Base-by-base conservation (phyloP, 2,797 vertebrate genomes). In the Tragopan temminckii region DNA sequence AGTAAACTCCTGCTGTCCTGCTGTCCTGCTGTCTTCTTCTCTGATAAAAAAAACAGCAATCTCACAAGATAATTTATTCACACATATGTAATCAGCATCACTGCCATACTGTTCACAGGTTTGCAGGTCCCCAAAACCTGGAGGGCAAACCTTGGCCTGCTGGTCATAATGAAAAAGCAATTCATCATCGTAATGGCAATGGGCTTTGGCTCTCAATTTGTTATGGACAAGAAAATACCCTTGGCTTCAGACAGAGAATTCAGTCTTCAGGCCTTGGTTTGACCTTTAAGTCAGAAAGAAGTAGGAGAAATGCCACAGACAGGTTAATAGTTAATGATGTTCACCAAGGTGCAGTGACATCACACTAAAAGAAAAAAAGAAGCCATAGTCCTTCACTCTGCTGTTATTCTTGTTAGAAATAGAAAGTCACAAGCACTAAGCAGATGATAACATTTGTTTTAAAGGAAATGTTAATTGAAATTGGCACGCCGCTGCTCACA, bases 401-500 rank as follows among this genome's bases (percentile, higher is more conserved):
- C 80, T 18, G 5, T 36, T 9, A 24, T 9, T 64, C 61, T n/a
- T 10, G 2, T 14, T 53, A 40, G 43, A 74, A 77, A 79, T 8
- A 24, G 50, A 80, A 90, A 81, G 82, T 48, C 92, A 66, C 48
- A 84, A 79, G 45, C 19, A 69, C 67, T 72, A 82, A 80, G 62
- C 84, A 85, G 62, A 95, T 43, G 80, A 95, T 72, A 93, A 94
- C 82, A 85, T 84, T 95, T 94, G 63, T 80, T 90, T 89, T 89
- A 88, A 94, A 78, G 76, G 40, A 85, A 96, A 93, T 52, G 58
- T 94, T 94, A 96, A 93, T 83, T 90, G 91, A 93, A 92, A 95
- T 95, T 88, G 94, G 92, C 92, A 90, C 29, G 50, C 59, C 25
- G 7, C 48, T 94, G 88, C 72, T 95, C 67, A 61, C 72, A 85